Base-by-base conservation (phyloP, 2,797 vertebrate species). In the Glossophaga mutica region DNA sequence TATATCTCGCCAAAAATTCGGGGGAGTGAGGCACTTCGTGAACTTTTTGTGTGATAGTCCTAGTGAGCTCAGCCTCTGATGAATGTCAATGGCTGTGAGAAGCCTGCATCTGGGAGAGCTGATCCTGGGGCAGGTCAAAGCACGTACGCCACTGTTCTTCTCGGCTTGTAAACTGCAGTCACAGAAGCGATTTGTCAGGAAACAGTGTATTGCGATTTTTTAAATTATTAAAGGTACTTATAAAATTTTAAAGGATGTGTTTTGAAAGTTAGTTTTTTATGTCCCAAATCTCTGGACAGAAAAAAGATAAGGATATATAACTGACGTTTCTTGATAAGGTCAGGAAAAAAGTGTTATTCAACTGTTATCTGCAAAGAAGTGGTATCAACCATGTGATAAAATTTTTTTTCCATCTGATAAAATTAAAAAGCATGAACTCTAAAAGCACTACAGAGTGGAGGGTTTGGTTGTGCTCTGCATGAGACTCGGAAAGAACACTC, bases 1-100 rank as follows among this genome's bases (percentile, higher is more conserved):
- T 78, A 59, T 74, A 91, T 85, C 70, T 83, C 93, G 87, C 62
- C 85, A 94, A 90, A 77, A 94, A 81, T 77, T 94, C 44, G 37
- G 39, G 68, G n/a, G 15, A 55, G 34, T n/a, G 50, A 73, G 65
- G 77, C 21, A 70, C 22, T 90, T 88, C 39, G 29, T 90, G 90
- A 90, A 68, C 14, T 94, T 90, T 96, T 16, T 93, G 44, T 86
- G 91, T 65, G 76, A 78, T 62, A 90, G 46, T 71, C 34, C 6
- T 87, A 90, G 55, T 79, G 85, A 94, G 79, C 92, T 62, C 39
- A 82, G 73, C 42, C 24, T 94, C 67, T 82, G 52, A 95, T 95
- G 94, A 97, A 91, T 95, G 95, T 83, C 93, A 91, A 96, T 39
- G 62, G 29, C n/a, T 96, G 78, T 73, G 57, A 85, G 93, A 94